phyloP scores from a whole-genome alignment of 2,113 vertebrate genomes.

The Salvelinus fontinalis region DNA sequence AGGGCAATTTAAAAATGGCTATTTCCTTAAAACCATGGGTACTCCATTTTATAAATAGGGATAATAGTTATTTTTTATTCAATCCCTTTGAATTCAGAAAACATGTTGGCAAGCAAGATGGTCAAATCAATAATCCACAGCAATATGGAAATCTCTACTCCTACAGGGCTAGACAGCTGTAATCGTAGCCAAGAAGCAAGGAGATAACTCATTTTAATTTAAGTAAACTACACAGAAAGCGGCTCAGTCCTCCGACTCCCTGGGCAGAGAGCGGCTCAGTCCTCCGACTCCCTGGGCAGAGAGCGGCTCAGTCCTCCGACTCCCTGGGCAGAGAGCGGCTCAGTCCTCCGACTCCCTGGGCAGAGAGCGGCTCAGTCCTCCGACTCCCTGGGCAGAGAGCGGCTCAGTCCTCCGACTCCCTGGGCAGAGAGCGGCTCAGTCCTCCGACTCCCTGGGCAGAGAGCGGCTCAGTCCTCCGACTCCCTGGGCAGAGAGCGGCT shows the following conservation, averaged over 20 bases:
- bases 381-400: slow-evolving; percentile 4
- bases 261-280: slow-evolving; percentile 24
- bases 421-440: slow-evolving; percentile 13
- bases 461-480: slow-evolving; percentile 35
- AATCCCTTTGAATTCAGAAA: background rate
- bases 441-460: background rate
- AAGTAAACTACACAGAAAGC: slow-evolving; percentile 12
- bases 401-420: background rate
- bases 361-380: slow-evolving; percentile 34
- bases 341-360: too few species aligned
- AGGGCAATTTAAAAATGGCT: background rate
- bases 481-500: background rate
- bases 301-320: background rate
- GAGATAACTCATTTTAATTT: background rate
- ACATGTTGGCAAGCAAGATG: background rate
- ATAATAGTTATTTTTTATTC: too few species aligned
- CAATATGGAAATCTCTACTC: background rate
- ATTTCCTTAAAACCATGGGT: background rate
- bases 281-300: slow-evolving; percentile 21
- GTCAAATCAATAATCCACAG: background rate
- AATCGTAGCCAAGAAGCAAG: background rate
- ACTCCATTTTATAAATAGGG: too few species aligned
- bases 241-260: slow-evolving; percentile 34
- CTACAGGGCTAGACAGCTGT: background rate
- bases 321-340: too few species aligned